Base-by-base conservation (phyloP, 2,113 vertebrate species). In the Calidris pugnax region DNA sequence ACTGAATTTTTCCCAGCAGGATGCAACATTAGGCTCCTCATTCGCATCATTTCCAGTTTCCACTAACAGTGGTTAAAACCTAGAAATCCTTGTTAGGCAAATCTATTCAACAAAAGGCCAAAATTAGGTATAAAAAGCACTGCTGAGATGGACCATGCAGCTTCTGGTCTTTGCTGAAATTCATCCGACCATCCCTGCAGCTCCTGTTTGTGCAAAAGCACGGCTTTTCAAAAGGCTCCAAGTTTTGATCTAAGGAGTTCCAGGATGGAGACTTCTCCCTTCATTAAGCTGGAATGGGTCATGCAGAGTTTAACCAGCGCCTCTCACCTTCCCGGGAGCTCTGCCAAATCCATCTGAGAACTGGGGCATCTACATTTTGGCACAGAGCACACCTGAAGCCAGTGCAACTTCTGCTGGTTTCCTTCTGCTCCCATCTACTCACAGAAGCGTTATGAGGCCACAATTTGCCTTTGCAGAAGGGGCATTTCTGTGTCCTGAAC, bases 81-180 rank as follows among this genome's bases (percentile, higher is more conserved):
- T 17, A 50, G 28, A 76, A 81, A 32, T 64, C 32, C 71, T 64
- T 60, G 15, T 77, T 91, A 89, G 60, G 63, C 26, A 96, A 85
- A 91, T 35, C 30, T 72, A 43, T 53, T 85, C 39, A 68, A 50
- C 41, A 75, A 55, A 80, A 91, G 37, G n/a, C 47, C 47, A 87
- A 72, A 82, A 95, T 35, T 17, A 77, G 30, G 50, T 55, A 75
- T 24, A 55, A 87, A 95, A 96, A 90, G 48, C 55, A 77, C 43
- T 79, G 73, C 56, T 82, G 85, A 89, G 55, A 87, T 66, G 60
- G 76, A 41, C n/a, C 55, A 28, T 3, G n/a, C 73, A 85, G 51
- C 33, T 13, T 18, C 7, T 22, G 47, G 14, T n/a, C 48, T 33
- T 24, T 23, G 11, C 37, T 43, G 30, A 87, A 7, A 30, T 59